Conservation (phyloP, 1,140 invertebrate genomes). For the Heliconius hermathena region DNA sequence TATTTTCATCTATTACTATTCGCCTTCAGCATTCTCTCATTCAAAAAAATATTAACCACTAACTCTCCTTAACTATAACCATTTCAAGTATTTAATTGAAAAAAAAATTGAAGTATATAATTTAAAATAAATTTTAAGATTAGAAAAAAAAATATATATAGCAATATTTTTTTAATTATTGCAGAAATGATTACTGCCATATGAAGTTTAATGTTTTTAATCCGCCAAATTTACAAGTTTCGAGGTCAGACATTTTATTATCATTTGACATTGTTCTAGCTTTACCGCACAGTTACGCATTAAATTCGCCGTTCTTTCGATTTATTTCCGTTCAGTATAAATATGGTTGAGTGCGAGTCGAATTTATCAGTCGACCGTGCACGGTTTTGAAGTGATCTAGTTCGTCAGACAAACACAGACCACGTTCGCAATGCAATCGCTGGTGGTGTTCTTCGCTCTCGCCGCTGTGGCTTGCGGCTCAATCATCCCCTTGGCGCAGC, state of each 20-base stretch:
- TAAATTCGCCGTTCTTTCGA: constrained; percentile 28
- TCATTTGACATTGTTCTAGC: constrained; percentile 17
- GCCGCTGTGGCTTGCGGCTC: constrained; percentile 62
- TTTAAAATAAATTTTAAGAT: too few relatives aligned
- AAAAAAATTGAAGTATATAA: too few relatives aligned
- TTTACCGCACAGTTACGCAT: constrained; percentile 36
- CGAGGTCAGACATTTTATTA: constrained; percentile 13
- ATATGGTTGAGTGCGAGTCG: constrained; percentile 39
- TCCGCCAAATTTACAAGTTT: constrained; percentile 29
- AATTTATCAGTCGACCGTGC: constrained; percentile 70
- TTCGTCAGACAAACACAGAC: constrained; percentile 70
- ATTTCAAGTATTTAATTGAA: too few relatives aligned
- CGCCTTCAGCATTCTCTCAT: too few relatives aligned
- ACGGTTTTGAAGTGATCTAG: constrained; percentile 70
- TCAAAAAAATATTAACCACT: too few relatives aligned
- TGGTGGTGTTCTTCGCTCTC: constrained; percentile 60
- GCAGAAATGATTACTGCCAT: too few relatives aligned
- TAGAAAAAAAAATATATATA: too few relatives aligned
- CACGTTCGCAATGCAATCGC: constrained; percentile 52
- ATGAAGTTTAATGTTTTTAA: too few relatives aligned
- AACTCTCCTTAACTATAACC: too few relatives aligned
- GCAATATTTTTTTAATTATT: too few relatives aligned
- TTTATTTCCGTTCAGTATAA: constrained; percentile 17
- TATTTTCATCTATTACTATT: too few relatives aligned
- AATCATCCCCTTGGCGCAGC: constrained; percentile 63